Evolutionary conservation across 2,113 vertebrate genomes (phyloP).

Genomic region (Sinocyclocheilus maitianheensis): DNA sequence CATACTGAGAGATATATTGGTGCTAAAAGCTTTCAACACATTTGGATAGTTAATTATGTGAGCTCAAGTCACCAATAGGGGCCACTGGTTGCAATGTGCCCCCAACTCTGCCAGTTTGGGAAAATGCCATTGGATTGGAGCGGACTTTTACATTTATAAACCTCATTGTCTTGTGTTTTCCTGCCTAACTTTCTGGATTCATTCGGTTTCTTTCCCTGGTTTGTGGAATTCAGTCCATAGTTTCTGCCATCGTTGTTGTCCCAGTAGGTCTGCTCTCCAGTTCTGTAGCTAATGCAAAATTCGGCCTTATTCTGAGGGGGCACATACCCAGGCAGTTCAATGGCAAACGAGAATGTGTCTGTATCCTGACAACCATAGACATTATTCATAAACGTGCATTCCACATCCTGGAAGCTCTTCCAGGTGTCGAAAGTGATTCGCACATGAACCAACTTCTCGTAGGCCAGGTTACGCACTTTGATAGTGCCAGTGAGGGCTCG

Average conservation of each 20-base stretch:
- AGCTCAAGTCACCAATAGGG: slow-evolving; percentile 84
- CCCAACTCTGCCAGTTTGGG: slow-evolving; percentile 88
- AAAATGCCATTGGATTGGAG: slow-evolving; percentile 81
- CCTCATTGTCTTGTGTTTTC: slow-evolving; percentile 72
- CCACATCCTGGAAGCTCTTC: slow-evolving; percentile 80
- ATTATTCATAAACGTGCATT: slow-evolving; percentile 91
- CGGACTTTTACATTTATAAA: slow-evolving; percentile 81
- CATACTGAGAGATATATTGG: neutral
- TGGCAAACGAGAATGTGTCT: slow-evolving; percentile 87
- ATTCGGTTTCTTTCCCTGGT: slow-evolving; percentile 54
- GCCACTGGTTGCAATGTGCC: slow-evolving; percentile 71
- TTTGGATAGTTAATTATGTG: neutral
- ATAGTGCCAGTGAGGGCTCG: slow-evolving; percentile 85
- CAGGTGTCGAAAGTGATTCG: slow-evolving; percentile 89
- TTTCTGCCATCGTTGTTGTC: slow-evolving; percentile 94
- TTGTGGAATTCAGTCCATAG: slow-evolving; percentile 72
- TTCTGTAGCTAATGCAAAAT: slow-evolving; percentile 89
- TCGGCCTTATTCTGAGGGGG: slow-evolving; percentile 81
- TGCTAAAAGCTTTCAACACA: neutral
- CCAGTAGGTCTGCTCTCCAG: slow-evolving; percentile 84
- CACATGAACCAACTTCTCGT: slow-evolving; percentile 86
- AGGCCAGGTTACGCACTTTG: slow-evolving; percentile 91
- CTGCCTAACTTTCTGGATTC: slow-evolving; percentile 62
- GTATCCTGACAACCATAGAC: slow-evolving; percentile 86
- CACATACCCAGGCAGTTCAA: slow-evolving; percentile 81